Evolutionary conservation across 2,113 vertebrate genomes (phyloP), one percentile per base, ranked within the genome.

Genomic region (Vidua macroura): DNA sequence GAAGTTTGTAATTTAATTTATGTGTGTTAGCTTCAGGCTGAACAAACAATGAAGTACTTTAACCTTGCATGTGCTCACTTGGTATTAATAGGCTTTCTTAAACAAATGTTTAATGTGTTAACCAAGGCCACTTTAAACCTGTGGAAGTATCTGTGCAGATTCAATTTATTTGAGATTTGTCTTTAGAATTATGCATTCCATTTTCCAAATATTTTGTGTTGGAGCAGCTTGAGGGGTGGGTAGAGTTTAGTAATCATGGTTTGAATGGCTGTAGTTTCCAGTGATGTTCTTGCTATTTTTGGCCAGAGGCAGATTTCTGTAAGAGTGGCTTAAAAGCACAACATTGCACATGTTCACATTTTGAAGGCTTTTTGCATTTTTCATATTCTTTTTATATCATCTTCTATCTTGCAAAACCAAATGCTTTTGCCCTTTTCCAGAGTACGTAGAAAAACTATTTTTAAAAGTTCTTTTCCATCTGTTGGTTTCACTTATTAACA

Each of bases 381-480:
- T 94, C 66, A 53, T 91, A 43, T 86, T 88, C 90, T 96, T 97
- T 94, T 96, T 92, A 94, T 93, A 96, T 91, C 76, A 4, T 70
- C 51, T 76, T 53, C 43, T 95, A 31, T 88, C 76, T 91, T 95
- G 39, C 37, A 88, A 93, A 95, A 88, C 28, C 56, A 94, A 96
- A 93, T 94, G 87, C 86, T 70, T 91, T 92, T 23, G 15, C 58
- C 84, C 66, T 83, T 77, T 68, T 88, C 83, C 52, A n/a, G 60
- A 95, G 60, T 64, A 91, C 11, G 9, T 60, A 63, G 67, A 73
- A 59, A 85, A 91, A 74, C 39, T 89, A 79, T 92, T 96, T 97
- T 96, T 90, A 91, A 92, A 90, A 75, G 69, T 93, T 80, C 64
- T 91, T 95, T 94, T 94, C 91, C 94, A 94, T 90, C 76, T 94